These are phyloP conservation scores for Synanceia verrucosa DNA, from an alignment of 2,797 vertebrate genomes.

Conservation along the genomic window DNA sequence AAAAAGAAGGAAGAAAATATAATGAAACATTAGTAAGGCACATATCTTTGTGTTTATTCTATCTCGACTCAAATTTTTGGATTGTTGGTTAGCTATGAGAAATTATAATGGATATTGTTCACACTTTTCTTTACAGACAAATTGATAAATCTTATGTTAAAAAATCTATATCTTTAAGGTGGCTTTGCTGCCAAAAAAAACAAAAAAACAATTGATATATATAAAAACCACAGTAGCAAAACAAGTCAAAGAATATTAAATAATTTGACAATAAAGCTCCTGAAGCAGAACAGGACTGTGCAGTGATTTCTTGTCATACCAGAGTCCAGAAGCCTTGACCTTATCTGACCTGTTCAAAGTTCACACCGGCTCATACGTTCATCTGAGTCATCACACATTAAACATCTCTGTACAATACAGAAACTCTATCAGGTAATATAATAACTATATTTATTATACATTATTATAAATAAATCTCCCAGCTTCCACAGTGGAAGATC, in stretches of 20 bases:
- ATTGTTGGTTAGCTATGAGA: background rate
- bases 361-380: background rate
- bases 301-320: background rate
- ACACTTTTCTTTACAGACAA: background rate
- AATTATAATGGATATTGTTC: background rate
- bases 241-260: background rate
- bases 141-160: too few relatives aligned
- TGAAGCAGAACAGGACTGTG: too few relatives aligned
- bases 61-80: background rate
- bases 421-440: background rate
- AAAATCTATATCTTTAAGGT: background rate
- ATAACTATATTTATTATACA: background rate
- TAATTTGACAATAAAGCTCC: too few relatives aligned
- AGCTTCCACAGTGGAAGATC: slow-evolving; percentile 15
- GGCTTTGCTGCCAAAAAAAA: background rate
- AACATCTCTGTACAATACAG: background rate
- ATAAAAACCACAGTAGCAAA: background rate
- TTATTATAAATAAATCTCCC: slow-evolving; percentile 5
- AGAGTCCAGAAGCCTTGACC: background rate
- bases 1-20: too few relatives aligned
- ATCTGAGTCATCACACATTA: background rate
- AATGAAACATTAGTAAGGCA: too few relatives aligned
- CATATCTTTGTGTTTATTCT: too few relatives aligned
- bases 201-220: too few relatives aligned
- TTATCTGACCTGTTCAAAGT: background rate